phyloP scores from a whole-genome alignment of 2,113 vertebrate species.

The Sceloporus undulatus region DNA sequence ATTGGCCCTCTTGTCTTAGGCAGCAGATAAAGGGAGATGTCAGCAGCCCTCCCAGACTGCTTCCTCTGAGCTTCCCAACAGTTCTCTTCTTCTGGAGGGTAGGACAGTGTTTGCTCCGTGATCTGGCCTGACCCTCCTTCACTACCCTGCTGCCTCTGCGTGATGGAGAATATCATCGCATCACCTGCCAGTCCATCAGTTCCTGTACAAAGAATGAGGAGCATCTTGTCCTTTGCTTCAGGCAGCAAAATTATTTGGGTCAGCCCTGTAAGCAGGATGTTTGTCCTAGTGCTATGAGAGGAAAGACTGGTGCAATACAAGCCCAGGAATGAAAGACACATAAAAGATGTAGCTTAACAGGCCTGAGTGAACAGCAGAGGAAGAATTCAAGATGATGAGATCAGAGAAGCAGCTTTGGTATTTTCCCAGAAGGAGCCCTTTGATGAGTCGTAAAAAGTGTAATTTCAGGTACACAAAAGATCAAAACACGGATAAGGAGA shows the following conservation, averaged over 20 bases:
- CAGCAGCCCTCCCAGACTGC: too few relatives aligned
- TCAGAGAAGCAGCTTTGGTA: constrained; percentile 19
- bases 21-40: too few relatives aligned
- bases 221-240: background rate
- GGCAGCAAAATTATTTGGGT: too few relatives aligned
- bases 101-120: too few relatives aligned
- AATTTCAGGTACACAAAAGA: constrained; percentile 26
- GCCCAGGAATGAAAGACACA: background rate
- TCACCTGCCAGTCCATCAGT: background rate
- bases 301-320: background rate
- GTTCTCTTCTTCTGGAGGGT: too few relatives aligned
- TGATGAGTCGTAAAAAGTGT: constrained; percentile 13
- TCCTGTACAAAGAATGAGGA: background rate
- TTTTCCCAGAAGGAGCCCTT: constrained; percentile 15
- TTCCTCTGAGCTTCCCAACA: too few relatives aligned
- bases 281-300: background rate
- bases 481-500: constrained; percentile 21
- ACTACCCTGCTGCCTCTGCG: too few relatives aligned
- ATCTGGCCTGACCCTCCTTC: too few relatives aligned
- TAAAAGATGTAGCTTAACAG: background rate
- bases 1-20: too few relatives aligned
- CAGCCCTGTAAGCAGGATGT: background rate
- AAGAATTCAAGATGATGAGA: constrained; percentile 7
- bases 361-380: background rate
- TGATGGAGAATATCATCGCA: background rate